Base-by-base conservation (phyloP, 2,797 vertebrate genomes). In the Periophthalmus magnuspinnatus region DNA sequence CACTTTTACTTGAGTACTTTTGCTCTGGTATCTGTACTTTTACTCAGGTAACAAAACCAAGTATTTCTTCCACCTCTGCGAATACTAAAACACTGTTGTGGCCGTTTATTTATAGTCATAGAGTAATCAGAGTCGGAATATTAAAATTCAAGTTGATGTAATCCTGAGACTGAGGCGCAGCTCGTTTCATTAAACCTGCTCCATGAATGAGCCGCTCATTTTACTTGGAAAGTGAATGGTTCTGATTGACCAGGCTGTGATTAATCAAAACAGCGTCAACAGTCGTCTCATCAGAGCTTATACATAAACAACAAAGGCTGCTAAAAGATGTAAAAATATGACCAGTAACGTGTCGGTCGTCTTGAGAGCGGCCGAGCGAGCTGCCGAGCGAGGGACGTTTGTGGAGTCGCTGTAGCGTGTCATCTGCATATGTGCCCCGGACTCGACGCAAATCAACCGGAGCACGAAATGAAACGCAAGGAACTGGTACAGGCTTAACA, bases 351-450 rank as follows among this genome's bases (percentile, higher is more conserved):
- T 19, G 13, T 34, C 14, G 6, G 4, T 34, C 9, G 19, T n/a
- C 21, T 38, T 22, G 34, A 13, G 59, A 61, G 33, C 5, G 34
- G n/a, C 6, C 17, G 57, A 33, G 28, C 10, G 7, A n/a, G 32
- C 57, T 36, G 14, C 10, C 59, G 57, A 22, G 61, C 21, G 59
- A 38, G 58, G 59, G 59, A 38, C 59, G 22, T 54, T 24, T 56
- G 13, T 36, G 16, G n/a, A 28, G 3, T 22, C 36, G 28, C 38
- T 47, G 38, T 63, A 47, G 5, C 61, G 17, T 63, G 36, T 22
- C 61, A 63, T 63, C 61, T 63, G 38, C 61, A 63, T 63, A 45
- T 63, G 61, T 63, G 61, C 36, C 2, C 34, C 2, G 41, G 41
- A 41, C 36, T 34, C 7, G 38, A 22, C n/a, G 60, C n/a, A 32